A percentile compares a stretch with the other conserved stretches of the same genome.
Evolutionary conservation across 2,113 vertebrate genomes (phyloP).

Genomic region (Panthera uncia): DNA sequence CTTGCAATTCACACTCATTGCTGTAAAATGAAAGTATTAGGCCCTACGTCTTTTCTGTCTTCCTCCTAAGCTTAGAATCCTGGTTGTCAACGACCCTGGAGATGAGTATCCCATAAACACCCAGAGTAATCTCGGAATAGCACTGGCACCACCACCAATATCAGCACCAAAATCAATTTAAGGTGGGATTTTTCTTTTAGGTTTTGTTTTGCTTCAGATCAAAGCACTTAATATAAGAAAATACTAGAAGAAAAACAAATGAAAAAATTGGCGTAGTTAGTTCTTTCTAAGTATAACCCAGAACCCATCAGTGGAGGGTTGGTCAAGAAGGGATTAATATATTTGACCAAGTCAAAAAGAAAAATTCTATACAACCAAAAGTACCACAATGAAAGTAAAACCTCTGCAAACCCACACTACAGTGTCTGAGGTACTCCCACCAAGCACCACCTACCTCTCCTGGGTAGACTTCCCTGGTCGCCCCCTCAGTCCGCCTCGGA

Average conservation of each 20-base stretch:
- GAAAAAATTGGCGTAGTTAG: neutral
- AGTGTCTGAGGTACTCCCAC: neutral
- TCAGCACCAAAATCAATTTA: neutral
- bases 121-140: neutral
- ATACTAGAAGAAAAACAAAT: neutral
- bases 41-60: neutral
- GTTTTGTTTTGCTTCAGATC: constrained; percentile 10
- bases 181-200: neutral
- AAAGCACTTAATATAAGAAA: neutral
- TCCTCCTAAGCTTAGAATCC: neutral
- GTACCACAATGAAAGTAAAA: neutral
- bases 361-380: neutral
- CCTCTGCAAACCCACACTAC: neutral
- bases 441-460: accelerated
- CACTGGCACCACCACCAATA: neutral
- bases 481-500: neutral
- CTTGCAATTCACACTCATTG: neutral
- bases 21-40: neutral
- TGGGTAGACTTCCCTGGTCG: neutral
- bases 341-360: neutral
- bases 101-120: neutral
- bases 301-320: neutral
- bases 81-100: neutral
- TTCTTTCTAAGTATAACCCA: neutral
- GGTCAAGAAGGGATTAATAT: neutral